Evolutionary conservation across 1,140 invertebrate genomes (phyloP).

Genomic region (Calliphora vicina): DNA sequence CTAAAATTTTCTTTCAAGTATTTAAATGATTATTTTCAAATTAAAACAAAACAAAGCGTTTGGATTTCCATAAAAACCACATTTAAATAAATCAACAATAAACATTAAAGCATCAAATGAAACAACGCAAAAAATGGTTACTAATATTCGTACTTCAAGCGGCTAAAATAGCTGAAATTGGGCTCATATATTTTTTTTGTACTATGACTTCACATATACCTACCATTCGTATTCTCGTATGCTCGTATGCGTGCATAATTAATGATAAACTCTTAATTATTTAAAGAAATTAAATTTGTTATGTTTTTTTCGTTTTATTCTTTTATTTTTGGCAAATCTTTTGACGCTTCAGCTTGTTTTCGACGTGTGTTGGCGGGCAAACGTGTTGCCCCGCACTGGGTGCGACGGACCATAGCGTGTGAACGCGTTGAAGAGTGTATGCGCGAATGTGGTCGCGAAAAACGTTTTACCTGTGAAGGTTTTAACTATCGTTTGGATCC

Average conservation of each 20-base stretch:
- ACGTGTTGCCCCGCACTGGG: slow-evolving; percentile 71
- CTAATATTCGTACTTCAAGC: not conserved
- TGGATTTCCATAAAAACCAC: not conserved
- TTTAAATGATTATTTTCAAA: not conserved
- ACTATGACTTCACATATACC: not conserved
- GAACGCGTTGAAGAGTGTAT: slow-evolving; percentile 77
- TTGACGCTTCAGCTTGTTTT: slow-evolving; percentile 85
- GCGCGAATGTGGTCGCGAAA: slow-evolving; percentile 76
- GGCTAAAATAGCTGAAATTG: not conserved
- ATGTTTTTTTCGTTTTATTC: not conserved
- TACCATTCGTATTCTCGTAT: not conserved
- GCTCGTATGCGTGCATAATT: not conserved
- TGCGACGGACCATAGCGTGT: slow-evolving; percentile 73
- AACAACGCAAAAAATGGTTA: no score
- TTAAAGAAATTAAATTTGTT: not conserved
- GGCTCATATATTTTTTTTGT: not conserved
- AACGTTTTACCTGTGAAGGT: slow-evolving; percentile 78
- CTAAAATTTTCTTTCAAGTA: not conserved
- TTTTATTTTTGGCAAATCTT: slow-evolving; percentile 31
- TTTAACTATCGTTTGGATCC: slow-evolving; percentile 80
- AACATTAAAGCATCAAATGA: no score
- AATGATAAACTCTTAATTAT: not conserved
- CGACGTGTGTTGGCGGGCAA: slow-evolving; percentile 74
- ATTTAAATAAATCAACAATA: not conserved
- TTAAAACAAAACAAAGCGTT: slow-evolving; percentile 14